Conservation (phyloP, 37 sponge, comb jelly and placozoan genomes). For the Mnemiopsis leidyi region DNA sequence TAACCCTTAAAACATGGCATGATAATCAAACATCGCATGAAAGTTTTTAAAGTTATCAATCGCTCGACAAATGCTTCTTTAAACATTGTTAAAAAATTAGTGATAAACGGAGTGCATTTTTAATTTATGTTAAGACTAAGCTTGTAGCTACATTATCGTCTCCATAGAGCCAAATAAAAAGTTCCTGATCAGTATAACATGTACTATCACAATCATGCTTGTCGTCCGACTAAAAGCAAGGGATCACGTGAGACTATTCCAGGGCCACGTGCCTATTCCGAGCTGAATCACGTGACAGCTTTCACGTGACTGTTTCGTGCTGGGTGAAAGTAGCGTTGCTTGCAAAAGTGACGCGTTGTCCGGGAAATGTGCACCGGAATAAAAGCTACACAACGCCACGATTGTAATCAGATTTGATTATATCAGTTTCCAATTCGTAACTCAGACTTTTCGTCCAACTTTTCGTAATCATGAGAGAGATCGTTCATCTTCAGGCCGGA, state of each 20-base stretch:
- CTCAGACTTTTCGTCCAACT: not conserved
- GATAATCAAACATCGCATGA: no score
- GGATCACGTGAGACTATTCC: not conserved
- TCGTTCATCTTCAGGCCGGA: slow-evolving; percentile 98
- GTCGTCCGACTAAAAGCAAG: not conserved
- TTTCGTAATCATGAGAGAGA: slow-evolving; percentile 87
- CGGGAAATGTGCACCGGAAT: not conserved
- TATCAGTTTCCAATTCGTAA: not conserved
- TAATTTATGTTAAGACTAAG: no score
- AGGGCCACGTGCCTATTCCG: not conserved
- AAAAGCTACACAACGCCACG: not conserved
- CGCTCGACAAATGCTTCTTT: no score
- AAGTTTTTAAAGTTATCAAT: no score
- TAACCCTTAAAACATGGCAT: no score
- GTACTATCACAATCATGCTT: not conserved
- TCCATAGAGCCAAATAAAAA: not conserved
- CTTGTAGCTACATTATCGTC: no score
- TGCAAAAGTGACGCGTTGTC: not conserved
- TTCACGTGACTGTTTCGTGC: not conserved
- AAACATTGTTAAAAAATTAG: no score
- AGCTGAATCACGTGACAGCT: no score
- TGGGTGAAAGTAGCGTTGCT: not conserved
- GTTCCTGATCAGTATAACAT: not conserved
- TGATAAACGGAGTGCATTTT: no score
- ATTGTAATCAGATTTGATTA: not conserved